phyloP scores from a whole-genome alignment of 2,113 vertebrate genomes.

The Toxotes jaculatrix region DNA sequence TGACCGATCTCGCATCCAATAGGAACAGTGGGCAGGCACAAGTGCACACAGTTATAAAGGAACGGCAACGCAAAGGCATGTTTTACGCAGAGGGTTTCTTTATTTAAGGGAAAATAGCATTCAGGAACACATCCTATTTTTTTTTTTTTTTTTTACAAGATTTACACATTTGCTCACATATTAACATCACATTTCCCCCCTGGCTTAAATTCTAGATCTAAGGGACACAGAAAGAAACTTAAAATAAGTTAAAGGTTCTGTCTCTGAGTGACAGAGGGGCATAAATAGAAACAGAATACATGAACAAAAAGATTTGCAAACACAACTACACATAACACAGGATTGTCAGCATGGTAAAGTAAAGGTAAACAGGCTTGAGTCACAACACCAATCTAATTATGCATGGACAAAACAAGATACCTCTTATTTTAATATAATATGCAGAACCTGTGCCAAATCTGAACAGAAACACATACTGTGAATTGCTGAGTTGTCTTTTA shows the following conservation, averaged over 20 bases:
- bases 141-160: constrained; percentile 23
- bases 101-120: constrained; percentile 47
- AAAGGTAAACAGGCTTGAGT: not conserved
- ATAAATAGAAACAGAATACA: constrained; percentile 32
- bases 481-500: not conserved
- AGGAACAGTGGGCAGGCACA: constrained; percentile 1
- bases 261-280: not conserved
- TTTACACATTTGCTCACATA: constrained; percentile 38
- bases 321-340: constrained; percentile 15
- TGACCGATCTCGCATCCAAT: constrained; percentile 54
- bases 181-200: not conserved
- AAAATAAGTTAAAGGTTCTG: constrained; percentile 32
- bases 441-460: constrained; percentile 21
- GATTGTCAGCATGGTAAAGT: constrained; percentile 36
- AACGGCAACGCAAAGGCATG: not conserved
- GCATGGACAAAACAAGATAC: not conserved
- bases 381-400: constrained; percentile 16
- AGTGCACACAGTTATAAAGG: constrained; percentile 18
- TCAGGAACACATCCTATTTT: not conserved
- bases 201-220: constrained; percentile 1
- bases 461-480: constrained; percentile 13
- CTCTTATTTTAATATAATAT: not conserved
- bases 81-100: constrained; percentile 37
- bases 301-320: constrained; percentile 32
- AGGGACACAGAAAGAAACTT: constrained; percentile 11